Evolutionary conservation across 2,888 invertebrate genomes (phyloP).

Genomic region (Synanthedon andrenaeformis): DNA sequence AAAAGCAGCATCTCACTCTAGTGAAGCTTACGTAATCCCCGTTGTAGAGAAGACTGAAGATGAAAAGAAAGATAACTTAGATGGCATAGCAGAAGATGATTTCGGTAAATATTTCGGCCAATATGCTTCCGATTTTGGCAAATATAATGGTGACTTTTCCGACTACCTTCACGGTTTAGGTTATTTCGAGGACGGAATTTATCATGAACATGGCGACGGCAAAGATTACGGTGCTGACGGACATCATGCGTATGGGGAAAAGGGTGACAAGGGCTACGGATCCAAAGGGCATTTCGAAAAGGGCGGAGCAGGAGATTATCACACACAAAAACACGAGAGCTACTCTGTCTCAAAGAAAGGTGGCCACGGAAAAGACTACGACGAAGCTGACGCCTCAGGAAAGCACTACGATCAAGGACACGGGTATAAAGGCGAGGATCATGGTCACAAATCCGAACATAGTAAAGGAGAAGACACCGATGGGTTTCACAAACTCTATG

Average conservation of each 20-base stretch:
- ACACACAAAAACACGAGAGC: slow-evolving; percentile 63
- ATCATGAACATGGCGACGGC: slow-evolving; percentile 43
- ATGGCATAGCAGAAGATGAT: slow-evolving; percentile 43
- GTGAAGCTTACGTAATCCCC: slow-evolving; percentile 39
- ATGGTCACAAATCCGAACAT: slow-evolving; percentile 62
- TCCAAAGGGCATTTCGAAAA: slow-evolving; percentile 62
- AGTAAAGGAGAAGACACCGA: slow-evolving; percentile 74
- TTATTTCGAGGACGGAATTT: slow-evolving; percentile 31
- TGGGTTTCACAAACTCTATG: slow-evolving; percentile 76
- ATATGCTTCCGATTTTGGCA: slow-evolving; percentile 36
- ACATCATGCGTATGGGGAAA: slow-evolving; percentile 59
- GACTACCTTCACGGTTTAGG: slow-evolving; percentile 43
- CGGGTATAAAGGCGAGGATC: slow-evolving; percentile 63
- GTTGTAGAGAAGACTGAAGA: slow-evolving; percentile 41
- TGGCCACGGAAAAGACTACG: slow-evolving; percentile 62
- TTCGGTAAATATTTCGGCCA: slow-evolving; percentile 39
- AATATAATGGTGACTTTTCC: slow-evolving; percentile 41
- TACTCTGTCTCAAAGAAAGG: slow-evolving; percentile 63
- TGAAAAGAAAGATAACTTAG: slow-evolving; percentile 18
- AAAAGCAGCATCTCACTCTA: slow-evolving; percentile 33
- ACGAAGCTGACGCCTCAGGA: slow-evolving; percentile 59
- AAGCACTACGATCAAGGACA: slow-evolving; percentile 62
- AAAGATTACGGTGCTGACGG: slow-evolving; percentile 48
- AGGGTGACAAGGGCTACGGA: slow-evolving; percentile 63
- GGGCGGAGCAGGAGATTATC: slow-evolving; percentile 66